Evolutionary conservation across 2,888 invertebrate species (phyloP).

Genomic region (Coecobrya sp.): DNA sequence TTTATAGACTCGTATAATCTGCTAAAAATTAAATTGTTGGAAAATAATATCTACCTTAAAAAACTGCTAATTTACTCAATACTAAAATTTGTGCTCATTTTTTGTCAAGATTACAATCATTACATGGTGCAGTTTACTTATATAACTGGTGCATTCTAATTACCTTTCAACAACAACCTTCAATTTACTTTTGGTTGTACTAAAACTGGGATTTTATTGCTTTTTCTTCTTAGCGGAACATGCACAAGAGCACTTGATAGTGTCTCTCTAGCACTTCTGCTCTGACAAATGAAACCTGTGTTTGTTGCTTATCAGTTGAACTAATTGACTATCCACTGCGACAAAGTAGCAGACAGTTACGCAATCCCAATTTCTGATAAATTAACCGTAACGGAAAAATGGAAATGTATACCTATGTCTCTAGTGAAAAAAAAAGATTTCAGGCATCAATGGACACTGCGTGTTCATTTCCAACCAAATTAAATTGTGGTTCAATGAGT

Average conservation of each 20-base stretch:
- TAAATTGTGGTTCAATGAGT: neutral
- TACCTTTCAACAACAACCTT: neutral
- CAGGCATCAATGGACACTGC: neutral
- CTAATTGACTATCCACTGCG: constrained; percentile 5
- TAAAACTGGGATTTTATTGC: neutral
- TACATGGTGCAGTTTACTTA: constrained; percentile 4
- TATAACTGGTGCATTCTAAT: constrained; percentile 20
- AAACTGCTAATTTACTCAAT: neutral
- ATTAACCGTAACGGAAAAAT: constrained; percentile 40
- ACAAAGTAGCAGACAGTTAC: neutral
- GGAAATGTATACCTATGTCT: neutral
- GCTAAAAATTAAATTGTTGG: constrained; percentile 3
- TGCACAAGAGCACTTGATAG: too few relatives aligned
- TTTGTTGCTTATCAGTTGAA: neutral
- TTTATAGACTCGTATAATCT: neutral
- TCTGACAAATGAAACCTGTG: neutral
- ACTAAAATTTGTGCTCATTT: neutral
- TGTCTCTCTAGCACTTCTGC: neutral
- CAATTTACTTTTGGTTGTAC: neutral
- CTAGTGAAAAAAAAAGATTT: neutral
- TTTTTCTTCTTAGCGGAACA: neutral
- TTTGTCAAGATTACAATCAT: neutral
- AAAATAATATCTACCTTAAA: constrained; percentile 6
- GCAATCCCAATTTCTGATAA: neutral
- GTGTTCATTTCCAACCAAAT: neutral